Evolutionary conservation across 2,888 invertebrate genomes (phyloP).

Genomic region (Tetragnatha montana): DNA sequence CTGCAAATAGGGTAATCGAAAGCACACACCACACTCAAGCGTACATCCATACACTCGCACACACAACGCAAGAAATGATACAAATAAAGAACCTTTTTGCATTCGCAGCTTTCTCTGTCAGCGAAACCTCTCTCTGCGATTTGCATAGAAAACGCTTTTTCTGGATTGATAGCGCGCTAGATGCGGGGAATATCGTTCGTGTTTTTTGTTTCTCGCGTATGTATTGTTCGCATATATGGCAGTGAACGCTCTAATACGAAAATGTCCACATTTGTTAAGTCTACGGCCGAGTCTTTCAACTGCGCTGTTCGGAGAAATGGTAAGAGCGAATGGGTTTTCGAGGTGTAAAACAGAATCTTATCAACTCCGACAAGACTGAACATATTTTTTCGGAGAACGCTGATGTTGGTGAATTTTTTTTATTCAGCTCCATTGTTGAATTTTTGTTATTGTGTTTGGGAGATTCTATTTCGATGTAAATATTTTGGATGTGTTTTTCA

Average conservation of each 20-base stretch:
- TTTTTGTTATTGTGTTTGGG: too few species aligned
- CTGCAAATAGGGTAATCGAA: slow-evolving; percentile 24
- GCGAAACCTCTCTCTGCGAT: slow-evolving; percentile 31
- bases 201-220: neutral
- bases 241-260: neutral
- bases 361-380: too few species aligned
- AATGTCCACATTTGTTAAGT: neutral
- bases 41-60: slow-evolving; percentile 43
- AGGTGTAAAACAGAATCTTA: too few species aligned
- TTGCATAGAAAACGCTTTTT: slow-evolving; percentile 30
- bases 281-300: neutral
- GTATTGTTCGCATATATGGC: neutral
- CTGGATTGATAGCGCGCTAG: neutral
- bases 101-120: slow-evolving; percentile 34
- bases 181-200: neutral
- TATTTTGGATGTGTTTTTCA: too few species aligned
- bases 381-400: too few species aligned
- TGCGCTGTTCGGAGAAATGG: too few species aligned
- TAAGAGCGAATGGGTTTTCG: too few species aligned
- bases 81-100: slow-evolving; percentile 42
- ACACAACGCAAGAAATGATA: slow-evolving; percentile 11
- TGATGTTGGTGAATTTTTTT: too few species aligned
- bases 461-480: too few species aligned
- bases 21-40: slow-evolving; percentile 38
- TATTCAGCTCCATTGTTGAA: too few species aligned